phyloP scores from a whole-genome alignment of 2,113 vertebrate genomes.

The Epinephelus fuscoguttatus region DNA sequence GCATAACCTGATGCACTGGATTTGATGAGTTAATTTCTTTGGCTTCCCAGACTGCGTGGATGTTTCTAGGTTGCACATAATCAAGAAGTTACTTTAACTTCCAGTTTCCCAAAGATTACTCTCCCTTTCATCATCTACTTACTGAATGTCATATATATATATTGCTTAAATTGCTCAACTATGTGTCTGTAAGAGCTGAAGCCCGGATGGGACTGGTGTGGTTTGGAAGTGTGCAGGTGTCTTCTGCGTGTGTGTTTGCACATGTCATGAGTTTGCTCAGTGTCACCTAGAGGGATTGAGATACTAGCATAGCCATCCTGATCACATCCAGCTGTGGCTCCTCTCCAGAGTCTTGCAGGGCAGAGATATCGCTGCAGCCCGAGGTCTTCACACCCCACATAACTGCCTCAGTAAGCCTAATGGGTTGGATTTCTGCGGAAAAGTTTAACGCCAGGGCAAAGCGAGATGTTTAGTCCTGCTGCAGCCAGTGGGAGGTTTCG shows the following conservation, averaged over 20 bases:
- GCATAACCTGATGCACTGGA: slow-evolving; percentile 12
- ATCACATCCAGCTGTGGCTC: slow-evolving; percentile 54
- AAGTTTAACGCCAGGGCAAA: slow-evolving; percentile 52
- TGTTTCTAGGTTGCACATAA: slow-evolving; percentile 30
- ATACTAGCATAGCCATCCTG: slow-evolving; percentile 4
- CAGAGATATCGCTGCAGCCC: slow-evolving; percentile 49
- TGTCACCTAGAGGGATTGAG: slow-evolving; percentile 43
- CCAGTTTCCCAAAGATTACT: slow-evolving; percentile 13
- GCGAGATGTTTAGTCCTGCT: slow-evolving; percentile 50
- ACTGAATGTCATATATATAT: slow-evolving; percentile 37
- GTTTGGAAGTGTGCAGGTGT: neutral
- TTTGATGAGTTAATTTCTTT: slow-evolving; percentile 34
- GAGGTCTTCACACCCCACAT: neutral
- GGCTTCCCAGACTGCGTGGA: neutral
- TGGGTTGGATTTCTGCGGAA: slow-evolving; percentile 56
- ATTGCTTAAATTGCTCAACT: neutral
- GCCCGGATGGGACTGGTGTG: neutral
- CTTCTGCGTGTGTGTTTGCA: slow-evolving; percentile 8
- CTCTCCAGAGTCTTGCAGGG: slow-evolving; percentile 48
- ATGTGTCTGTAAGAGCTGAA: slow-evolving; percentile 29
- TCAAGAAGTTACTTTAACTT: neutral
- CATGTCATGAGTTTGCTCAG: slow-evolving; percentile 29
- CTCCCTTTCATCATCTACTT: slow-evolving; percentile 27
- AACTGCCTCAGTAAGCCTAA: slow-evolving; percentile 58
- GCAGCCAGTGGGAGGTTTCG: slow-evolving; percentile 65